Percentiles rank a stretch among this genome's conserved stretches.
Evolutionary conservation across 1,140 invertebrate species (phyloP).

Genomic region (Papilio glaucus): DNA sequence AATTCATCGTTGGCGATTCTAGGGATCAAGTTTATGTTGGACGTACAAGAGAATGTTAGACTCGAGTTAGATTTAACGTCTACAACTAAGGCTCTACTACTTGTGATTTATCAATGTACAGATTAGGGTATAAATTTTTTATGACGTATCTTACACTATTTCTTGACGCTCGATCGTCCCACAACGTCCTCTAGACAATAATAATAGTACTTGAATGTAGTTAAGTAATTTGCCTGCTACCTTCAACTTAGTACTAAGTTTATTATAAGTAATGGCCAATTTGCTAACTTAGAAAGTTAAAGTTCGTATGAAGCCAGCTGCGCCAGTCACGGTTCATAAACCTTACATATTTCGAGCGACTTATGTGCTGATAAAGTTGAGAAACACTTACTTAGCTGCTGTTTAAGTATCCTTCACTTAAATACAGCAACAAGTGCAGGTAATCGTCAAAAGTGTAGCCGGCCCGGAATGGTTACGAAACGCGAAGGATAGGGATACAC

Average conservation of each 20-base stretch:
- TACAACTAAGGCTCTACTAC: too few species aligned
- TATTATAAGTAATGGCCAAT: constrained; percentile 22
- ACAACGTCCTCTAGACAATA: neutral
- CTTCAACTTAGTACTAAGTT: constrained; percentile 4
- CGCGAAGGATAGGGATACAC: too few species aligned
- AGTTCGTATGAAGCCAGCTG: constrained; percentile 16
- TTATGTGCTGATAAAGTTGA: neutral
- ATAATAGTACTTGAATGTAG: neutral
- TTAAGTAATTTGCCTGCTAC: constrained; percentile 8
- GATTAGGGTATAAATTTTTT: neutral
- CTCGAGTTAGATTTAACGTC: too few species aligned
- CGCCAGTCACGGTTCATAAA: constrained; percentile 8
- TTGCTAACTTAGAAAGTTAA: neutral
- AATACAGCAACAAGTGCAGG: too few species aligned
- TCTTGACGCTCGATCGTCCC: neutral
- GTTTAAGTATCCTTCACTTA: neutral
- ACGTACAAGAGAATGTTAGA: too few species aligned
- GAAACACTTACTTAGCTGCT: neutral
- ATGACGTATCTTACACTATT: too few species aligned
- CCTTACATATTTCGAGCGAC: neutral
- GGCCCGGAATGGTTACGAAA: too few species aligned
- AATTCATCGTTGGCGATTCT: too few species aligned
- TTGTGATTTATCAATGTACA: too few species aligned
- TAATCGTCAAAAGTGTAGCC: too few species aligned
- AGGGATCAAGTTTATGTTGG: too few species aligned